These are phyloP conservation scores for Habropoda laboriosa DNA, from an alignment of 1,140 invertebrate genomes.

Conservation along the genomic window DNA sequence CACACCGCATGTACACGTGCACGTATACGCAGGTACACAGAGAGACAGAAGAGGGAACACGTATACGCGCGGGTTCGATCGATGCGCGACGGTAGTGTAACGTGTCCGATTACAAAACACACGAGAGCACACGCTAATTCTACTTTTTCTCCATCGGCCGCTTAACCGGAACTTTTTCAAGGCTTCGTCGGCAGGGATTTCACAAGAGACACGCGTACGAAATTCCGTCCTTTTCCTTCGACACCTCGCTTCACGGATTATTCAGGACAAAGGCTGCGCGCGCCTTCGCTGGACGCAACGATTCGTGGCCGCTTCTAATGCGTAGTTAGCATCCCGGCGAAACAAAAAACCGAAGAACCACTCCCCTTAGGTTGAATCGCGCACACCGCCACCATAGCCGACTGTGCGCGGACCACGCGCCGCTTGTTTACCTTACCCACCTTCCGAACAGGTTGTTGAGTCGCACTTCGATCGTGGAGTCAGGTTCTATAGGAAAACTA, in stretches of 20 bases:
- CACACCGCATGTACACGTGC: not conserved
- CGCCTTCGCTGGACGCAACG: constrained; percentile 1
- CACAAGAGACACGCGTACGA: constrained; percentile 16
- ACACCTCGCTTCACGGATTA: not conserved
- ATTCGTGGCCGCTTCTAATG: constrained; percentile 8
- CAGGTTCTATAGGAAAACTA: not conserved
- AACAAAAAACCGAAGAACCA: not conserved
- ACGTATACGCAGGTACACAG: not conserved
- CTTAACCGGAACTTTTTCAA: constrained; percentile 21
- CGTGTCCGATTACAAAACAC: constrained; percentile 39
- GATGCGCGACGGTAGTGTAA: not conserved
- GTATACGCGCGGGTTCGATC: not conserved
- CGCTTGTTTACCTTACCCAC: constrained; percentile 46
- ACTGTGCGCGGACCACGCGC: constrained; percentile 27
- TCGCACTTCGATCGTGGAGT: constrained; percentile 20
- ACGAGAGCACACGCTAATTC: constrained; percentile 22
- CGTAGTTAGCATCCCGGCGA: not conserved
- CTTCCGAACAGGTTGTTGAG: constrained; percentile 58
- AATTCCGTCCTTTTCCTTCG: constrained; percentile 15
- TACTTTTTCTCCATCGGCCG: not conserved
- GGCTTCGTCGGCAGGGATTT: constrained; percentile 16
- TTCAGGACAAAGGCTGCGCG: constrained; percentile 22
- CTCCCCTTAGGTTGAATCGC: constrained; percentile 26
- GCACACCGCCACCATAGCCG: not conserved
- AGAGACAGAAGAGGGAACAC: not conserved